Evolutionary conservation across 1,140 invertebrate genomes (phyloP), one percentile per base, ranked within the genome.

Genomic region (Bombus terrestris): DNA sequence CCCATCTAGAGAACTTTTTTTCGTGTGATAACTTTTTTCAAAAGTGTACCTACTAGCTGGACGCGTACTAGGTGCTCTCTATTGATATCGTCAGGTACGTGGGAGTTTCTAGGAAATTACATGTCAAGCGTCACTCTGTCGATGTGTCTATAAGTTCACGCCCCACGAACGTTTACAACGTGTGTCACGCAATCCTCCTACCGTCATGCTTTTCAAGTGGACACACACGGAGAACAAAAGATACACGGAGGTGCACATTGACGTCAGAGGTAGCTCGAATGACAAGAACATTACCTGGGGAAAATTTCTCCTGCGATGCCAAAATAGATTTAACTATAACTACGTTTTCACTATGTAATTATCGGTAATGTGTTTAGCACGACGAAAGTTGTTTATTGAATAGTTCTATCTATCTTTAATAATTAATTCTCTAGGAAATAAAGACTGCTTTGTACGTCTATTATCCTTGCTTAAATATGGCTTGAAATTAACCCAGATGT

Each of bases 21-120:
- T 72, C 6, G 59, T n/a, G 10, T 2, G 59, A 62, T n/a, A 57
- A 47, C 10, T 13, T 57, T 28, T 53, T 57, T 53, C 18, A 32
- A 28, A 75, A 57, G 47, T 15, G 74, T 15, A 35, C 32, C 18
- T 74, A 74, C 28, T 35, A 22, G 15, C 6, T 15, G 43, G 43
- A 35, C 73, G 35, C 18, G 68, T 39, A 28, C 3, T 43, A 47
- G 73, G 73, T 47, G 13, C 25, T 74, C 69, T 37, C 32, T 57
- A 75, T 75, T 75, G 47, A 75, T 75, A 43, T 75, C 22, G 74
- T 37, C 47, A 75, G 47, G 47, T 22, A 75, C 74, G 10, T 37
- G 74, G 25, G 66, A 75, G 32, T 57, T 75, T 57, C 47, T 75
- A 75, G 74, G 74, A 75, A 75, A 75, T 75, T 75, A 75, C 74